Base-by-base conservation (phyloP, 2,888 invertebrate genomes). In the Acholoe squamosa region DNA sequence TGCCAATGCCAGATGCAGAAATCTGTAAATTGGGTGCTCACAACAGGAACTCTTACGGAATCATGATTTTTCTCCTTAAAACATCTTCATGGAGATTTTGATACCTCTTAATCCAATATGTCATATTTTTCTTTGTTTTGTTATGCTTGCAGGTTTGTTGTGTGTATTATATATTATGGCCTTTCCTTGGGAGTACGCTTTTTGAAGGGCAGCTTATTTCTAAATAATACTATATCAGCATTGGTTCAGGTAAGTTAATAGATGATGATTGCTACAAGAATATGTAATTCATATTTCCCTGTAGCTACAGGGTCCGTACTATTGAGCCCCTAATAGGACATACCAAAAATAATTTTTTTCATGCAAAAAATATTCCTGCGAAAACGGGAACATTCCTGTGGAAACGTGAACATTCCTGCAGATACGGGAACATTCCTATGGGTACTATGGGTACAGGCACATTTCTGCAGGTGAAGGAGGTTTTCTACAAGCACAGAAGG, bases 141-240 rank as follows among this genome's bases (percentile, higher is more conserved):
- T 61, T 61, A 61, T 61, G 19, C 19, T 56, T 51, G 12, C 52
- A 91, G 91, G 91, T 89, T 91, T 71, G 89, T 80, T 19, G 84
- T 89, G 7, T 89, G 91, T 22, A 51, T 91, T 61, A 71, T 86
- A 0, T 91, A 91, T 67, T 91, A 91, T 77, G 91, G 91, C 43
- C 34, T 91, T 34, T 86, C 90, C 0, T 43, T 91, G 19, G 91
- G 91, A 12, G 91, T 91, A 33, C 34, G 31, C 25, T 34, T 89
- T 14, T 54, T 91, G 43, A 86, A 61, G 1, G 91, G 91, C 16
- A 43, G 43, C 34, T 19, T 91, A 16, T 91, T 91, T 77, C 33
- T 90, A 14, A 91, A 91, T 52, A 80, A 76, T 34, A 89, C 91
- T 86, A 19, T 91, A 22, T 89, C 90, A 19, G 91, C 86, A 14